Percentiles rank a stretch among this genome's conserved stretches.
These are phyloP conservation scores for Pelodiscus sinensis DNA, from an alignment of 2,113 vertebrate genomes.

Conservation along the genomic window DNA sequence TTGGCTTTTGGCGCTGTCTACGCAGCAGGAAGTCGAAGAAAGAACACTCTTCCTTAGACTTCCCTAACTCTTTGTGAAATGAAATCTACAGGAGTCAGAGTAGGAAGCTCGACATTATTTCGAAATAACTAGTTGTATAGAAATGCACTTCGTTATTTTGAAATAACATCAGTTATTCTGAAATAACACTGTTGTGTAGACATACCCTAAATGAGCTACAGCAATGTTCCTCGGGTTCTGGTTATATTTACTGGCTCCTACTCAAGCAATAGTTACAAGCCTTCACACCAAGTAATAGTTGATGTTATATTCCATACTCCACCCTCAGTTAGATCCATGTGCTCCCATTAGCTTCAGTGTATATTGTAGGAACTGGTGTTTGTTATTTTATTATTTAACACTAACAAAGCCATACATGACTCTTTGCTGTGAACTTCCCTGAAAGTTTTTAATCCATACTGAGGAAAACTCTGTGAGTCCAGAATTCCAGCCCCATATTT, in stretches of 20 bases:
- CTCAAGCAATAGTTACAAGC: not conserved
- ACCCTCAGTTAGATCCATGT: not conserved
- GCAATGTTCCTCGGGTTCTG: not conserved
- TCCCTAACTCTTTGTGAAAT: no score
- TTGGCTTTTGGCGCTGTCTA: no score
- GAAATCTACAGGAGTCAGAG: no score
- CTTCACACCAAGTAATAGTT: not conserved
- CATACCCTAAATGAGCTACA: not conserved
- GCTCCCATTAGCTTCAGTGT: not conserved
- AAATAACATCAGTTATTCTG: no score
- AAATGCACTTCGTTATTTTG: no score
- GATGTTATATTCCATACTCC: not conserved
- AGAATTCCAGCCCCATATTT: conserved; percentile 15
- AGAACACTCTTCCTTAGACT: no score
- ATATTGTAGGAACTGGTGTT: not conserved
- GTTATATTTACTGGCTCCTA: not conserved
- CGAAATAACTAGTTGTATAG: no score
- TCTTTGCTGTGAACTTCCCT: not conserved
- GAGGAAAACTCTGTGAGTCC: not conserved
- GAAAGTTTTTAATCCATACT: not conserved
- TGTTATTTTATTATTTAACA: not conserved
- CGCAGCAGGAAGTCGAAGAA: no score
- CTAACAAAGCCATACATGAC: not conserved
- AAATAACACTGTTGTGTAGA: no score
- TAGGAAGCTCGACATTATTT: no score